Base-by-base conservation (phyloP, 2,797 vertebrate species). In the Spea hammondii region DNA sequence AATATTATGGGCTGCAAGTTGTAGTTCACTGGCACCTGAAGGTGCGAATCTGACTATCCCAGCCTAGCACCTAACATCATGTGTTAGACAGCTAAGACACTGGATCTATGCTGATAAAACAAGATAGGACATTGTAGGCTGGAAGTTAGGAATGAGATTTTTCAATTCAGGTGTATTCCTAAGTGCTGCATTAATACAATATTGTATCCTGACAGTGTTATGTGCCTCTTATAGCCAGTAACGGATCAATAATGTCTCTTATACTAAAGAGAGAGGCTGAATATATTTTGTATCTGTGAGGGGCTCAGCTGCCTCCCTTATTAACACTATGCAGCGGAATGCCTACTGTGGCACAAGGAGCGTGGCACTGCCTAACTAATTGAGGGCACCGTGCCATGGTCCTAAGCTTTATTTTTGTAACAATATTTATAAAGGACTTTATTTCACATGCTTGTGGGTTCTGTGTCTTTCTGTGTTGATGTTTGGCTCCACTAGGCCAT, bases 351-450 rank as follows among this genome's bases (percentile, higher is more conserved):
- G 65, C 11, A 67, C 65, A 13, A 13, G 65, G 47, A 9, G 10
- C 46, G 5, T 65, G 64, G 65, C 11, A 4, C 46, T 48, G 47
- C 47, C 11, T 47, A 2, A 2, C 65, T 12, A 5, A 11, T 47
- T 44, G 47, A 12, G n/a, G 12, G 44, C 44, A 46, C 3, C 5
- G 5, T 65, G 44, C 64, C 8, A 45, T 32, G 64, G 44, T 65
- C 64, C 64, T 4, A 65, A 5, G 65, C 47, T 67, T 67, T 67
- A 67, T 67, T 67, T 49, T 67, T 67, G 17, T 67, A 67, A 48
- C 12, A 48, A 46, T 67, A 49, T 67, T 67, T 49, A 67, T 67
- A 67, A 67, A 67, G 46, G 65, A 14, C 3, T 67, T 67, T 67
- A 67, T 67, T 67, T 14, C 47, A 67, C 46, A 48, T 13, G 4